Base-by-base conservation (phyloP, 35 echinoderm and acorn worm genomes). In the Heliocidaris tuberculata region DNA sequence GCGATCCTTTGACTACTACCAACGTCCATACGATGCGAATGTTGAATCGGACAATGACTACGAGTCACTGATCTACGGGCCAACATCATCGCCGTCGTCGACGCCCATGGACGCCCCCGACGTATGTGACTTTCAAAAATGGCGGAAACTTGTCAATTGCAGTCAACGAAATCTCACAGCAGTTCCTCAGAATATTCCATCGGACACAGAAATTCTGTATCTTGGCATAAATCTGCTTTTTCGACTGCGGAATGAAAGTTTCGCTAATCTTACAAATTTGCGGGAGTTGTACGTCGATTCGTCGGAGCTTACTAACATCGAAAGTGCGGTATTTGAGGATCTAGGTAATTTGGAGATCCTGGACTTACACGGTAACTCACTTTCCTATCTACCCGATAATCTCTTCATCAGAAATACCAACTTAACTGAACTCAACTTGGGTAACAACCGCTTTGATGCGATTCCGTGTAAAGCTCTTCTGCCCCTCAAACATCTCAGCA, bases 121-220 rank as follows among this genome's bases (percentile, higher is more conserved):
- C 7, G 65, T 78, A 0, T 78, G 65, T 78, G 65, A 78, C 4
- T 78, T 78, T 19, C 65, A 78, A n/a, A 78, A 78, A 78, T 78
- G 65, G 65, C 65, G 27, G 50, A 93, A 50, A 30, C 21, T 93
- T 31, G 91, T 93, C 48, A 59, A 93, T 27, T 93, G 91, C 91
- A 50, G 12, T 13, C 24, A 59, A 59, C 50, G 91, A 30, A 93
- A 93, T 93, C 91, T 93, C 48, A 93, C 91, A 24, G 31, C 49
- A 31, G 91, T 93, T 2, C 91, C 91, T 17, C 32, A 48, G 50
- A 48, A 93, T 48, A 52, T 93, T 15, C 91, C 91, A 30, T 2
- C 91, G 11, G 50, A 93, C 9, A 93, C 91, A 15, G 49, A 93
- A 59, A 93, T 50, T 93, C 50, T 93, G 5, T 7, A 93, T 30